These are phyloP conservation scores for Salpingus planirostris DNA, from an alignment of 2,888 invertebrate species.

Conservation along the genomic window DNA sequence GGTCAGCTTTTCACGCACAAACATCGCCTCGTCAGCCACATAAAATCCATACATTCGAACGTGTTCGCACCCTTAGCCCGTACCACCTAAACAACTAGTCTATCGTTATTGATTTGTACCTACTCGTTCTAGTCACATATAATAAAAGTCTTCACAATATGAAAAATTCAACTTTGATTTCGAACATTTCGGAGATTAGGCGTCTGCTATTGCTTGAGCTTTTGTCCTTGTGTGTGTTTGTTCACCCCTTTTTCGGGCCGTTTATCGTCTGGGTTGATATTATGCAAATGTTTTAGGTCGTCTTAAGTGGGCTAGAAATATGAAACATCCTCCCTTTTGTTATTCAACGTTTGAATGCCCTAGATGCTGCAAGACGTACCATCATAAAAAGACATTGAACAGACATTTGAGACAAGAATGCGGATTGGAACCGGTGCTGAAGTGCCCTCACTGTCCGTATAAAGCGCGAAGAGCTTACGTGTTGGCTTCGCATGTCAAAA, in stretches of 20 bases:
- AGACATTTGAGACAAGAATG: constrained; percentile 46
- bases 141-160: too few species aligned
- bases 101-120: too few species aligned
- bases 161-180: too few species aligned
- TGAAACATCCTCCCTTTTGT: constrained; percentile 6
- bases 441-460: constrained; percentile 66
- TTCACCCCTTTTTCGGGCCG: too few species aligned
- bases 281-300: constrained; percentile 9
- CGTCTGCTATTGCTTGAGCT: too few species aligned
- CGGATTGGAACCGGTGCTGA: constrained; percentile 57
- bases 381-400: constrained; percentile 44
- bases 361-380: constrained; percentile 43
- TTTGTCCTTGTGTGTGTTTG: too few species aligned
- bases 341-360: constrained; percentile 33
- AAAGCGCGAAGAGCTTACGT: constrained; percentile 53
- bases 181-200: too few species aligned
- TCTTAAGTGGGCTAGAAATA: constrained; percentile 5
- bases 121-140: too few species aligned
- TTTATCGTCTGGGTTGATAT: too few species aligned
- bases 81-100: too few species aligned
- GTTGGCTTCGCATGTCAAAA: constrained; percentile 38
- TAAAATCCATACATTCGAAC: constrained; percentile 29
- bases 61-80: too few species aligned
- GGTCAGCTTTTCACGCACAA: constrained; percentile 33
- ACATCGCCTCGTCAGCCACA: constrained; percentile 30